Evolutionary conservation across 2,888 invertebrate genomes (phyloP).

Genomic region (Drosophila quasianomalipes): DNA sequence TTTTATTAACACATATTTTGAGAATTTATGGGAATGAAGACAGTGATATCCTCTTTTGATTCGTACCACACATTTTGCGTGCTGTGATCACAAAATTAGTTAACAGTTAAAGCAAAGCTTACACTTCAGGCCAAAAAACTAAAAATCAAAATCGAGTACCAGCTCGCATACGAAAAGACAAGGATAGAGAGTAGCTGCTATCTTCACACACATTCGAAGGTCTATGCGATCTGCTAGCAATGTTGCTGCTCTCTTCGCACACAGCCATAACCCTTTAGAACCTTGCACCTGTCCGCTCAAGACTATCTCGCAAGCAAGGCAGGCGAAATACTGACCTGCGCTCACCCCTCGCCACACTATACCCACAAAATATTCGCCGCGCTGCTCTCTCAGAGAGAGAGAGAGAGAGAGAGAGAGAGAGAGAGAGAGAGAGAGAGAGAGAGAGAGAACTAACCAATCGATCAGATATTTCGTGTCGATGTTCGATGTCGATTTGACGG

Average conservation of each 20-base stretch:
- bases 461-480: neutral
- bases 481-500: no score
- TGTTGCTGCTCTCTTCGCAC: neutral
- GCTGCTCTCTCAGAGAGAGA: neutral
- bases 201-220: neutral
- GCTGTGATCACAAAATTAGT: neutral
- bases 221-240: neutral
- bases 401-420: neutral
- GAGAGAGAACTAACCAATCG: neutral
- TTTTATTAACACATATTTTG: neutral
- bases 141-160: neutral
- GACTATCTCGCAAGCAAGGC: neutral
- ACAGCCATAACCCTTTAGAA: neutral
- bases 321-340: no score
- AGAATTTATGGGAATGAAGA: neutral
- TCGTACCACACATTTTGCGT: neutral
- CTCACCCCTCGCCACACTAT: neutral
- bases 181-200: neutral
- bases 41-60: neutral
- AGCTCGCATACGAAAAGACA: neutral
- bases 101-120: neutral
- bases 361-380: neutral
- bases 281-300: neutral
- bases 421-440: no score
- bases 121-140: neutral